Base-by-base conservation (phyloP, 2,888 invertebrate genomes). In the Cylindroiulus punctatus region DNA sequence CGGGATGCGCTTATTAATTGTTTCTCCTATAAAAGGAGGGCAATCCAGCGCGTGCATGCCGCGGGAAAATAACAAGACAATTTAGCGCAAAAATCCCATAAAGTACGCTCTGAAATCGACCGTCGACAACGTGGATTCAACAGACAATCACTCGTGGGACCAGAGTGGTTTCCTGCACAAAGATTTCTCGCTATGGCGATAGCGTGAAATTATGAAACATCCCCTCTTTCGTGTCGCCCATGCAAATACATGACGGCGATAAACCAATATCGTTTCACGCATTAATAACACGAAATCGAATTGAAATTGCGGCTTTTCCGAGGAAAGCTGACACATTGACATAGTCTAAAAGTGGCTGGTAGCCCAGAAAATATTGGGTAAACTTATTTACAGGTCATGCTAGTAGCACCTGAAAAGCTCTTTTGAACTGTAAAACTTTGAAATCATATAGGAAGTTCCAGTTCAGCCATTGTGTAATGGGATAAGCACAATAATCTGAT, bases 1-100 rank as follows among this genome's bases (percentile, higher is more conserved):
- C 30, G 30, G 76, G 76, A 76, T 76, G 76, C 30, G 76, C 76
- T 76, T 76, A 76, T 76, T 76, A 76, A 76, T 76, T 76, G 76
- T 76, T 76, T 76, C 30, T 30, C 76, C 76, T 76, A 76, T 76
- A 76, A 76, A 76, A 76, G 30, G 30, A 76, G 76, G 30, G 65
- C 65, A 26, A 65, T 65, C 10, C 65, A 26, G 65, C 12, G 76
- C 76, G 76, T 76, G 76, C 76, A 76, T 52, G 52, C 52, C 52
- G 52, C 52, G 52, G 52, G 52, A 52, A 52, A 52, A 52, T 76
- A 76, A 76, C 76, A 30, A 76, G 76, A 76, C 76, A 76, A 76
- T 76, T 76, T 32, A 76, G 32, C 30, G 76, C 76, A 76, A 76
- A 76, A 76, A 76, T 76, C 30, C 26, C 76, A 76, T 76, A 30